phyloP scores from a whole-genome alignment of 2,888 invertebrate species.

The Papilio demoleus region DNA sequence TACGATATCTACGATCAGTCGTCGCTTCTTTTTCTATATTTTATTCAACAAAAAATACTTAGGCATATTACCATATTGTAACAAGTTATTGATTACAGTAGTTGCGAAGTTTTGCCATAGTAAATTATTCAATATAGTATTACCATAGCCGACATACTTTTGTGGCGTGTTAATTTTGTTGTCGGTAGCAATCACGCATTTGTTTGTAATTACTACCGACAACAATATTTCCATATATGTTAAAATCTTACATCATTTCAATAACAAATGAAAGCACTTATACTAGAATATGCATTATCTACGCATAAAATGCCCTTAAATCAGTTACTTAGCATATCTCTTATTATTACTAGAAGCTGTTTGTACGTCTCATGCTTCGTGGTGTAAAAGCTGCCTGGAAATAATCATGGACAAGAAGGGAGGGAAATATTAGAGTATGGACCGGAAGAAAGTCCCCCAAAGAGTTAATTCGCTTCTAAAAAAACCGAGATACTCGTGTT shows the following conservation, averaged over 20 bases:
- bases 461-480: too few relatives aligned
- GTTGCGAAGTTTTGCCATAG: neutral
- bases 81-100: neutral
- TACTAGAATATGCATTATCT: neutral
- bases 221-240: constrained; percentile 1
- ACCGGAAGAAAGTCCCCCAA: too few relatives aligned
- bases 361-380: too few relatives aligned
- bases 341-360: too few relatives aligned
- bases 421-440: too few relatives aligned
- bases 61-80: too few relatives aligned
- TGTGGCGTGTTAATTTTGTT: constrained; percentile 6
- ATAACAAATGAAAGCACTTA: neutral
- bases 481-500: too few relatives aligned
- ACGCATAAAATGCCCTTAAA: neutral
- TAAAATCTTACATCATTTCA: neutral
- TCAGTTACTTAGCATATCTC: constrained; percentile 1
- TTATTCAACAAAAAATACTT: too few relatives aligned
- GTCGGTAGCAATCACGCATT: constrained; percentile 7
- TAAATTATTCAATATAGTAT: neutral
- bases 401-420: too few relatives aligned
- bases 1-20: too few relatives aligned
- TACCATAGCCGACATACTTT: neutral
- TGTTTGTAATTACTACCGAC: neutral
- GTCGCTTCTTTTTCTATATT: too few relatives aligned
- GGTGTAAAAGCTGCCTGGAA: too few relatives aligned